These are phyloP conservation scores for Saturnia pavonia DNA, from an alignment of 2,888 invertebrate genomes.

Conservation along the genomic window DNA sequence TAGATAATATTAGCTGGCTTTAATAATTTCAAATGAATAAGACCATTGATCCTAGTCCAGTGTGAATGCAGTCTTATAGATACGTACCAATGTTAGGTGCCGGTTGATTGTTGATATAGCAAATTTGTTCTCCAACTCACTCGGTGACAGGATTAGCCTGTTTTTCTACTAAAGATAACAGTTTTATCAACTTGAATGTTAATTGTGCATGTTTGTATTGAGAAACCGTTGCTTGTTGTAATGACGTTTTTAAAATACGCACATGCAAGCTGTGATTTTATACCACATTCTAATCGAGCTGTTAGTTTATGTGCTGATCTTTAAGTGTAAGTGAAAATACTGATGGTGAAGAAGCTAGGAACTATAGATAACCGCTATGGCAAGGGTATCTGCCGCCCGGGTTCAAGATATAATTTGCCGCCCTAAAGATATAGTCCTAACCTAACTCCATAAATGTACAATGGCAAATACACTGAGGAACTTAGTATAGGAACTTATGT, in stretches of 20 bases:
- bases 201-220: constrained; percentile 60
- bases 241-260: constrained; percentile 11
- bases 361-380: too few species aligned
- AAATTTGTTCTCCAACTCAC: constrained; percentile 76
- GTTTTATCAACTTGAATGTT: constrained; percentile 65
- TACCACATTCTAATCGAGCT: neutral
- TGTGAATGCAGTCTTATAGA: constrained; percentile 49
- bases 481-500: too few species aligned
- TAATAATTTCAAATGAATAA: too few species aligned
- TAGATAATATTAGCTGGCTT: too few species aligned
- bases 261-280: neutral
- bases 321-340: neutral
- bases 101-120: constrained; percentile 72
- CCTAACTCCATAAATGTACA: too few species aligned
- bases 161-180: constrained; percentile 73
- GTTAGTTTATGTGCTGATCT: neutral
- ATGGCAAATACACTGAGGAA: too few species aligned
- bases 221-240: constrained; percentile 39
- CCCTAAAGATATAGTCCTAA: too few species aligned
- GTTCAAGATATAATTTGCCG: too few species aligned
- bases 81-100: constrained; percentile 68
- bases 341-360: neutral
- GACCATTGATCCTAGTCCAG: constrained; percentile 19
- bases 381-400: too few species aligned
- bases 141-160: constrained; percentile 71